Evolutionary conservation across 1,140 invertebrate genomes (phyloP).

Genomic region (Cherax quadricarinatus): DNA sequence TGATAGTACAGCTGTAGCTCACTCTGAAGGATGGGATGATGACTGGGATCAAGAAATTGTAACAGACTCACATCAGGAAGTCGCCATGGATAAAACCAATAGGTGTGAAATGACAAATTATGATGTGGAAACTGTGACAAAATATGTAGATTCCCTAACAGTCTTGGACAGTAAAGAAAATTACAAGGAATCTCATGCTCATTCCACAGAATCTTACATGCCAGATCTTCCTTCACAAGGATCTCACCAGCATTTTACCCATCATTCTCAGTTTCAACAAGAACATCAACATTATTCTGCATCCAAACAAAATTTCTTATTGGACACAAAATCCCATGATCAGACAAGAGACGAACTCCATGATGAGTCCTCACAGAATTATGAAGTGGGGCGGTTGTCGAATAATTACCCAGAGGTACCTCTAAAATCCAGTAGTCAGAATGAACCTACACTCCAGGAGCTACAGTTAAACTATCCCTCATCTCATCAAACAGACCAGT

Average conservation of each 20-base stretch:
- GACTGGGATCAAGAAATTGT: slow-evolving; percentile 37
- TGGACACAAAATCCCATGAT: neutral
- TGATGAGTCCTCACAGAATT: neutral
- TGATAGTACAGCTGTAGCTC: neutral
- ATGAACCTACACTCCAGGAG: neutral
- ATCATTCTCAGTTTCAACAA: neutral
- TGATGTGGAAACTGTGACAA: neutral
- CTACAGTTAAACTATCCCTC: neutral
- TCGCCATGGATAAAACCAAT: neutral
- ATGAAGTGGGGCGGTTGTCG: neutral
- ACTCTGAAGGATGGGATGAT: slow-evolving; percentile 41
- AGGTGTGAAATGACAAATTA: neutral
- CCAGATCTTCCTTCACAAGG: neutral
- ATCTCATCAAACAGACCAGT: neutral
- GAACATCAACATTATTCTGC: neutral
- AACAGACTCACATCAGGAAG: neutral
- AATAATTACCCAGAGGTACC: neutral
- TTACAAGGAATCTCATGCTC: neutral
- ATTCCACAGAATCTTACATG: neutral
- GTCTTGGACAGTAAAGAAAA: neutral
- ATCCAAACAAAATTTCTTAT: neutral
- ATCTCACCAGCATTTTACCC: neutral
- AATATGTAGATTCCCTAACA: neutral
- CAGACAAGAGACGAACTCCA: neutral
- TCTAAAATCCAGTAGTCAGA: neutral